Base-by-base conservation (phyloP, 2,888 invertebrate species). In the Masnerella sp. region DNA sequence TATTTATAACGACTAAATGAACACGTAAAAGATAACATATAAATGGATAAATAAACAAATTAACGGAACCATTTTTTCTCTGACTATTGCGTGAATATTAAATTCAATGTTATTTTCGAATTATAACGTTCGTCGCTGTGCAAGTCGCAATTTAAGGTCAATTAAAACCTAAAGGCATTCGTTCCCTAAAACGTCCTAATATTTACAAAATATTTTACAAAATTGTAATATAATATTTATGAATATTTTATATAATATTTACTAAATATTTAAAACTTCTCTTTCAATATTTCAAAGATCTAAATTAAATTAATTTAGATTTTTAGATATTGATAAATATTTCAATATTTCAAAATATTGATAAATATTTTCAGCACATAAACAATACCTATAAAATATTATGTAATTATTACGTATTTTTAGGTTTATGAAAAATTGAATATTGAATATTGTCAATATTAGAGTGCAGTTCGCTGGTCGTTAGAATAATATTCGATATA, bases 361-460 rank as follows among this genome's bases (percentile, higher is more conserved):
- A n/a, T n/a, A n/a, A n/a, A n/a, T n/a, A n/a, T n/a, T n/a, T n/a
- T n/a, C n/a, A n/a, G n/a, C n/a, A n/a, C n/a, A n/a, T n/a, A n/a
- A n/a, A n/a, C n/a, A n/a, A n/a, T n/a, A n/a, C n/a, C n/a, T n/a
- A n/a, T n/a, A n/a, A n/a, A n/a, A n/a, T n/a, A n/a, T n/a, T n/a
- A n/a, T n/a, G n/a, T n/a, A n/a, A n/a, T n/a, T n/a, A n/a, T n/a
- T n/a, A n/a, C n/a, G n/a, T n/a, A n/a, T n/a, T n/a, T n/a, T n/a
- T n/a, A n/a, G n/a, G n/a, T n/a, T n/a, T n/a, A n/a, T n/a, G n/a
- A n/a, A n/a, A n/a, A n/a, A n/a, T n/a, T n/a, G n/a, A n/a, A n/a
- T n/a, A 30, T 51, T 51, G 15, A 34, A 54, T 28, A 54, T 28
- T 40, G 38, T 40, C 52, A 54, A 54, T 54, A 43, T 45, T 58